Evolutionary conservation across 2,797 vertebrate species (phyloP).

Genomic region (Hozukius guyotensis): DNA sequence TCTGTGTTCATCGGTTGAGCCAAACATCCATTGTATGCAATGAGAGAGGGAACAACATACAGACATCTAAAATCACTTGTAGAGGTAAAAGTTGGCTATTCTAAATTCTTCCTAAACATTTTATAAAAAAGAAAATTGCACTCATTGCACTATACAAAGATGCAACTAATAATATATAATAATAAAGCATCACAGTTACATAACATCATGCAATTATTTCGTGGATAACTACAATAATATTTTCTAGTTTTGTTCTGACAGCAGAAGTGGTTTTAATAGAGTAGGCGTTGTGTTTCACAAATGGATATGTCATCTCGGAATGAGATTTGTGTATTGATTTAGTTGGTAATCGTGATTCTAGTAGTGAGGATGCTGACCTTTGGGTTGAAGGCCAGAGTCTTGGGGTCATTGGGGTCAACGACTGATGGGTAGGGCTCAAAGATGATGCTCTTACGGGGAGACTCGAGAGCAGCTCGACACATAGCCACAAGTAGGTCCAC

Average conservation of each 20-base stretch:
- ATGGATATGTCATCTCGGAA: not conserved
- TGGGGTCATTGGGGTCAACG: constrained; percentile 98
- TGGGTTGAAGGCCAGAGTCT: constrained; percentile 98
- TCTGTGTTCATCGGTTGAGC: constrained; percentile 85
- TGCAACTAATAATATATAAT: not conserved
- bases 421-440: constrained; percentile 99
- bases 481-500: constrained; percentile 97
- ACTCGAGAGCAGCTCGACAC: constrained; percentile 98
- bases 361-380: constrained; percentile 85
- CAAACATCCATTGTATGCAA: constrained; percentile 63
- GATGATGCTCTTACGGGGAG: constrained; percentile 98
- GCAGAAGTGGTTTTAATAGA: not conserved
- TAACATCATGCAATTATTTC: not conserved
- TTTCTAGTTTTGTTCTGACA: not conserved
- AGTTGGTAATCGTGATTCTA: not conserved
- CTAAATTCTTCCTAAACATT: not conserved
- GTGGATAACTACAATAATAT: not conserved
- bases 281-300: not conserved
- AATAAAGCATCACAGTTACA: not conserved
- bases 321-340: not conserved
- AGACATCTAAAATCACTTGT: constrained; percentile 57
- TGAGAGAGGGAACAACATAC: constrained; percentile 67
- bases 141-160: not conserved
- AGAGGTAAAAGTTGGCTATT: not conserved
- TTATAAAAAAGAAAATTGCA: not conserved